A percentile compares a stretch with the other conserved stretches of the same genome.
These are phyloP conservation scores for Mythimna lalbum DNA, from an alignment of 2,888 invertebrate genomes.

Conservation along the genomic window DNA sequence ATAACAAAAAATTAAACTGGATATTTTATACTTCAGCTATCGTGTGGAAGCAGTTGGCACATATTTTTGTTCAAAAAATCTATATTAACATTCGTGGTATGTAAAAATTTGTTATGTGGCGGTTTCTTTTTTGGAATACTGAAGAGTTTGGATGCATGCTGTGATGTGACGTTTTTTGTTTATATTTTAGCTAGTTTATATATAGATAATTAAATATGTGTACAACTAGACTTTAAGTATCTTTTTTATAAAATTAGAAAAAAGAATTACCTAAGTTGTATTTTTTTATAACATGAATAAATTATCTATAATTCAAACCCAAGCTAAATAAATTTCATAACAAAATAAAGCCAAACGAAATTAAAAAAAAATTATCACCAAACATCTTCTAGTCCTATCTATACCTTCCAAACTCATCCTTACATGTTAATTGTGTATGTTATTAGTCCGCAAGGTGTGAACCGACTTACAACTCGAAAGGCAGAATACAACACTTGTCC, in stretches of 20 bases:
- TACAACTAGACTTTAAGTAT: too few species aligned
- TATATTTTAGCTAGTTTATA: background rate
- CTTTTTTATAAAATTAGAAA: background rate
- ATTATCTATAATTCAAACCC: too few species aligned
- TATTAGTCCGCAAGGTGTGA: conserved; percentile 83
- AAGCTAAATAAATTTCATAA: too few species aligned
- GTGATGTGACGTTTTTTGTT: background rate
- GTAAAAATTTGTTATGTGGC: conserved; percentile 13
- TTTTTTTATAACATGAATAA: background rate
- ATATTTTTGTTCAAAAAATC: conserved; percentile 58
- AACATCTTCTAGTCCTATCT: conserved; percentile 62
- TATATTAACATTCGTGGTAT: conserved; percentile 31
- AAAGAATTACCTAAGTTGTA: background rate
- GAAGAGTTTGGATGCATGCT: background rate
- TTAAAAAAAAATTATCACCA: background rate
- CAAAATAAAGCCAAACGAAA: too few species aligned
- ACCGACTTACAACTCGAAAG: conserved; percentile 62
- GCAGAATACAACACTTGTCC: conserved; percentile 59
- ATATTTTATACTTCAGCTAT: conserved; percentile 41
- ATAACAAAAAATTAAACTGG: conserved; percentile 53
- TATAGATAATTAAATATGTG: too few species aligned
- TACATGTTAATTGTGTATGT: conserved; percentile 75
- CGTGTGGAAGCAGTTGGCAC: conserved; percentile 49
- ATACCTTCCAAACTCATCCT: conserved; percentile 67
- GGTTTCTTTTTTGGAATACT: conserved; percentile 21